Percentiles rank a stretch among this genome's conserved stretches.
Evolutionary conservation across 2,888 invertebrate species (phyloP).

Genomic region (Epinotia nisella): DNA sequence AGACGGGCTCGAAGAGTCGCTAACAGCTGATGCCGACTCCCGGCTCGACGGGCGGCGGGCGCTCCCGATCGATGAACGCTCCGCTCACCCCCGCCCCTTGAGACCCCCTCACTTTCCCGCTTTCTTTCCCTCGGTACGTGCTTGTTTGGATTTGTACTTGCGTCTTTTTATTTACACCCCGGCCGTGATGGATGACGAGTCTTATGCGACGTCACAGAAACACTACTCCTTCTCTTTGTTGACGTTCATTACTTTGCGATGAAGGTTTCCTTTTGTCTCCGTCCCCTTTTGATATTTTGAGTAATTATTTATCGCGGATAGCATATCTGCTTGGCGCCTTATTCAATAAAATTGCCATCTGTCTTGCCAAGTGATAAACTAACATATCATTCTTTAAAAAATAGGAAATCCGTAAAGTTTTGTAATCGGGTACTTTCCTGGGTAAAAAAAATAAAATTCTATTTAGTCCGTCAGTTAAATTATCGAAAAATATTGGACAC

Average conservation of each 20-base stretch:
- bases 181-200: slow-evolving; percentile 42
- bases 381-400: not conserved
- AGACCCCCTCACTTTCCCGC: slow-evolving; percentile 76
- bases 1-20: slow-evolving; percentile 50
- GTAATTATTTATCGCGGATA: slow-evolving; percentile 33
- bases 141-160: slow-evolving; percentile 44
- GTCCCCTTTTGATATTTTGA: slow-evolving; percentile 36
- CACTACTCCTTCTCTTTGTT: slow-evolving; percentile 46
- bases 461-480: too few relatives aligned
- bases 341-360: slow-evolving; percentile 6
- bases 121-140: slow-evolving; percentile 69
- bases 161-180: slow-evolving; percentile 44
- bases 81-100: slow-evolving; percentile 67
- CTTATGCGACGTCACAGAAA: slow-evolving; percentile 44
- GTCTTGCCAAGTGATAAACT: not conserved
- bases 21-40: slow-evolving; percentile 76
- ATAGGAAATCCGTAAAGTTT: not conserved
- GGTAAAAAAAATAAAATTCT: too few relatives aligned
- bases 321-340: slow-evolving; percentile 16
- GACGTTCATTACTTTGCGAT: slow-evolving; percentile 42
- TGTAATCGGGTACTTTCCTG: too few relatives aligned
- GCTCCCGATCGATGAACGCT: slow-evolving; percentile 77
- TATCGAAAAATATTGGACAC: too few relatives aligned
- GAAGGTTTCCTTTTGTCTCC: slow-evolving; percentile 35
- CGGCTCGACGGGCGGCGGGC: slow-evolving; percentile 50